These are phyloP conservation scores for Anguilla obscura DNA, from an alignment of 2,797 vertebrate species.

Conservation along the genomic window DNA sequence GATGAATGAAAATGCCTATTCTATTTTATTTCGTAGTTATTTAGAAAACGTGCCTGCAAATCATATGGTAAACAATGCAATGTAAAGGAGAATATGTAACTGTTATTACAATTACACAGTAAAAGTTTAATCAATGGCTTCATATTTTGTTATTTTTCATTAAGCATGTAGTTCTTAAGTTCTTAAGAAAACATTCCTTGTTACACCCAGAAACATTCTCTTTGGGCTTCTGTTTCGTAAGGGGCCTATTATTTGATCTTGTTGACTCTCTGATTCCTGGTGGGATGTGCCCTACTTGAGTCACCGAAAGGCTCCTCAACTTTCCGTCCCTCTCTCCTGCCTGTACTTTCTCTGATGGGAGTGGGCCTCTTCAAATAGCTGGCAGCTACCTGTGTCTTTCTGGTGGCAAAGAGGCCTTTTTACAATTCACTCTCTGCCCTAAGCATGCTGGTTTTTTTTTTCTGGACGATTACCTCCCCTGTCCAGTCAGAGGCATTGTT, in stretches of 20 bases:
- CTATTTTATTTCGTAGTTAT: background rate
- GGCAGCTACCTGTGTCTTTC: background rate
- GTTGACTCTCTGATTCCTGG: background rate
- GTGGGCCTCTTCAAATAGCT: background rate
- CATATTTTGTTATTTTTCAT: background rate
- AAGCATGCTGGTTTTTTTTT: background rate
- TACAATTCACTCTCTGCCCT: slow-evolving; percentile 9
- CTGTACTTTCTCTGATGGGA: background rate
- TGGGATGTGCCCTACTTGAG: background rate
- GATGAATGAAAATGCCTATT: background rate
- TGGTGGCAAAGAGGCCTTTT: background rate
- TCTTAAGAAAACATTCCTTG: background rate
- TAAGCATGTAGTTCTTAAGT: background rate
- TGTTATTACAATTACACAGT: background rate
- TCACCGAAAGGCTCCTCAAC: background rate
- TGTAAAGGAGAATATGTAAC: background rate
- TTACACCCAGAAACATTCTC: background rate
- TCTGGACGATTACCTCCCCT: slow-evolving; percentile 12
- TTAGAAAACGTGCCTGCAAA: background rate
- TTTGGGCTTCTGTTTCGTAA: background rate
- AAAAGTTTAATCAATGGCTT: background rate
- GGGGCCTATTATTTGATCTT: background rate
- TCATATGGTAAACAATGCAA: background rate
- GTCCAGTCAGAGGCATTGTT: background rate
- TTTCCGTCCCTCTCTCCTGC: background rate